phyloP scores from a whole-genome alignment of 2,113 vertebrate species.

The Bos indicus region DNA sequence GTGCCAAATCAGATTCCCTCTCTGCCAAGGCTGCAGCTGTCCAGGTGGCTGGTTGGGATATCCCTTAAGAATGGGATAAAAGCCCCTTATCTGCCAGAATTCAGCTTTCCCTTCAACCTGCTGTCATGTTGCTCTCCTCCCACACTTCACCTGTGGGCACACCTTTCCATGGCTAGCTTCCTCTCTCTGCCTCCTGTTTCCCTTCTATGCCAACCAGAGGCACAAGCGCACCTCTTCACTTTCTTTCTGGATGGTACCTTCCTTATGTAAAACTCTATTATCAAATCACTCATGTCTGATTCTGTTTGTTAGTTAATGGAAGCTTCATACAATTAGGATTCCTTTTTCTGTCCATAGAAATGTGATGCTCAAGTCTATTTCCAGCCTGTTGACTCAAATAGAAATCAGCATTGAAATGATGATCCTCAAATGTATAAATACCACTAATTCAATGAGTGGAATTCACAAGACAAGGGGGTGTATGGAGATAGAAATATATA shows the following conservation, averaged over 20 bases:
- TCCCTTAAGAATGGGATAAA: neutral
- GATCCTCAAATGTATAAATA: neutral
- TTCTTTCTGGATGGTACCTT: neutral
- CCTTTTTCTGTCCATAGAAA: slow-evolving; percentile 13
- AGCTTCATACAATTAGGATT: slow-evolving; percentile 43
- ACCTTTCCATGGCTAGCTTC: fast-evolving
- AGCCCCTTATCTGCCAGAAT: neutral
- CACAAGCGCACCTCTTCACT: neutral
- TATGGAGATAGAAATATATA: neutral
- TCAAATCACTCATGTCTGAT: neutral
- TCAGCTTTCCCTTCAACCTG: neutral
- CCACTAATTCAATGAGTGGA: neutral
- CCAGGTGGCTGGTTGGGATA: neutral
- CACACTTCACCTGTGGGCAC: fast-evolving
- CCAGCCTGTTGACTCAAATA: slow-evolving; percentile 27
- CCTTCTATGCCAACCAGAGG: neutral
- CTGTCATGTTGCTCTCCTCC: fast-evolving
- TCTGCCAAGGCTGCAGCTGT: neutral
- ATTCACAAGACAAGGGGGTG: neutral
- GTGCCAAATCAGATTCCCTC: neutral
- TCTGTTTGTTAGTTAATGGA: slow-evolving; percentile 32
- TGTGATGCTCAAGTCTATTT: slow-evolving; percentile 44
- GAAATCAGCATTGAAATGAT: slow-evolving; percentile 32
- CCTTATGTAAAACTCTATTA: neutral
- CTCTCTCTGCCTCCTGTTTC: neutral